These are phyloP conservation scores for Unio pictorum DNA, from an alignment of 2,888 invertebrate genomes.

Conservation along the genomic window DNA sequence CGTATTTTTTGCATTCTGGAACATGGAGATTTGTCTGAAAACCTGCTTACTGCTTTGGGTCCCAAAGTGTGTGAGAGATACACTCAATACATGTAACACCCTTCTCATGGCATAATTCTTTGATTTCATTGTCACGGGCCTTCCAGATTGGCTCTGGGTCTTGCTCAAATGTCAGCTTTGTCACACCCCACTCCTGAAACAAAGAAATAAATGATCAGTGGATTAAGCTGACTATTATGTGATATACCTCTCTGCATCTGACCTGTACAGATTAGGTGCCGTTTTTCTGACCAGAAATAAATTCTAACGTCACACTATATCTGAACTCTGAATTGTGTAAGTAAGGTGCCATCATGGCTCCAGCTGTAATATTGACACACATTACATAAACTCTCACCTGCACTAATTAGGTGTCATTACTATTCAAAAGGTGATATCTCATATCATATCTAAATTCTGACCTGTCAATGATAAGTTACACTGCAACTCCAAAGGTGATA, in stretches of 20 bases:
- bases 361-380: too few species aligned
- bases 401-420: too few species aligned
- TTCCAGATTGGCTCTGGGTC: conserved; percentile 84
- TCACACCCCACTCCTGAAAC: conserved; percentile 73
- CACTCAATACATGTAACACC: conserved; percentile 77
- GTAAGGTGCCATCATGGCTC: too few species aligned
- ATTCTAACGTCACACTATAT: too few species aligned
- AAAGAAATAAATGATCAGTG: background rate
- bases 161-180: conserved; percentile 72
- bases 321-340: too few species aligned
- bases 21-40: background rate
- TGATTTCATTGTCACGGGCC: conserved; percentile 77
- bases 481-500: too few species aligned
- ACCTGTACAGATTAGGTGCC: background rate
- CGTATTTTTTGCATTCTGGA: background rate
- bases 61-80: conserved; percentile 83
- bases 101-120: conserved; percentile 75
- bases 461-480: too few species aligned
- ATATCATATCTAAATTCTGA: too few species aligned
- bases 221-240: background rate
- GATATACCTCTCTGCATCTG: background rate
- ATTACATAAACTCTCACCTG: too few species aligned
- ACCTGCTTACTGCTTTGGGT: conserved; percentile 74
- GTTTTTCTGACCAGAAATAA: too few species aligned
- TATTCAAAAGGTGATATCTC: too few species aligned